These are phyloP conservation scores for Mercenaria mercenaria DNA, from an alignment of 1,140 invertebrate species.

Conservation along the genomic window DNA sequence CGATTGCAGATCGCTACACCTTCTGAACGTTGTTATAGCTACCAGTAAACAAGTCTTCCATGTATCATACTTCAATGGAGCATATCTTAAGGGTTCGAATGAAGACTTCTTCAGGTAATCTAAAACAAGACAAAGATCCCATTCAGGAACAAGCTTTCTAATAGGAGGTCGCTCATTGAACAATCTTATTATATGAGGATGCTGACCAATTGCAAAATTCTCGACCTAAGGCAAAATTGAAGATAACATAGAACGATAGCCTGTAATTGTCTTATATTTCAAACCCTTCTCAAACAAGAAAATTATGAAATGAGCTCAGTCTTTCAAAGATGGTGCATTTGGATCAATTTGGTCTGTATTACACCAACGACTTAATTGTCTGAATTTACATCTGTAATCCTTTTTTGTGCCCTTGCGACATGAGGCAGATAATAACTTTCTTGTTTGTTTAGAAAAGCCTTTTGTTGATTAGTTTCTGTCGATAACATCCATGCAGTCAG, in stretches of 20 bases:
- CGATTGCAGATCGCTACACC: not conserved
- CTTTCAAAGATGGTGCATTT: not conserved
- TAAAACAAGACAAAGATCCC: constrained; percentile 52
- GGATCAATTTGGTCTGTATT: constrained; percentile 44
- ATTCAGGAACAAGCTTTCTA: constrained; percentile 30
- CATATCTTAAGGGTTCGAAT: constrained; percentile 32
- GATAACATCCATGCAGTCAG: constrained; percentile 51
- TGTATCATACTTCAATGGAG: not conserved
- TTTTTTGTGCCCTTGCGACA: constrained; percentile 40
- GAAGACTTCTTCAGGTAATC: constrained; percentile 27
- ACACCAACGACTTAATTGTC: constrained; percentile 53
- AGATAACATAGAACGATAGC: constrained; percentile 52
- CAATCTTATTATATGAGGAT: constrained; percentile 29
- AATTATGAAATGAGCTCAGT: constrained; percentile 53
- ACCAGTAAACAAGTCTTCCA: not conserved
- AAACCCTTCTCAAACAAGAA: constrained; percentile 38
- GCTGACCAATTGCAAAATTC: constrained; percentile 34
- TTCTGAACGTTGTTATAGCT: not conserved
- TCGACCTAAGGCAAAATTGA: constrained; percentile 8
- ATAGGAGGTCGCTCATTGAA: constrained; percentile 38
- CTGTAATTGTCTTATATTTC: constrained; percentile 49
- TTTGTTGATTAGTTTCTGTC: constrained; percentile 45
- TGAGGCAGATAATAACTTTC: not conserved
- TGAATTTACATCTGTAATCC: constrained; percentile 52
- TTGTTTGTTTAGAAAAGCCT: constrained; percentile 49